Evolutionary conservation across 2,888 invertebrate species (phyloP).

Genomic region (Drosophila borealis): DNA sequence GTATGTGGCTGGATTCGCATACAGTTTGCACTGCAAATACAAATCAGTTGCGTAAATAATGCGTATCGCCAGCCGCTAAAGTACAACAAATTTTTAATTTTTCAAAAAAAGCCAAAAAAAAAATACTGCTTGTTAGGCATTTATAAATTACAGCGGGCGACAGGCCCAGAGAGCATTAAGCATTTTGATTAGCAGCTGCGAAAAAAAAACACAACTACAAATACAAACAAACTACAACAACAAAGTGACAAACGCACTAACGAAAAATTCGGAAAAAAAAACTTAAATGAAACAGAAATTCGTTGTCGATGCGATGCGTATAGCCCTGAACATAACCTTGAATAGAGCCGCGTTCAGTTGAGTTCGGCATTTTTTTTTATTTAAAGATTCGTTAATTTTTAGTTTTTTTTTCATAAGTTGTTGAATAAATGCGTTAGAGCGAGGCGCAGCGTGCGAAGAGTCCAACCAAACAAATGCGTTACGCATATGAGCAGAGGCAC

Average conservation of each 20-base stretch:
- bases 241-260: conserved; percentile 61
- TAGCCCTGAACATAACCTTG: conserved; percentile 84
- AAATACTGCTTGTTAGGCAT: conserved; percentile 60
- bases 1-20: conserved; percentile 1
- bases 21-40: conserved; percentile 73
- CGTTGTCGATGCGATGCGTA: conserved; percentile 76
- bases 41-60: conserved; percentile 82
- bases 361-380: conserved; percentile 61
- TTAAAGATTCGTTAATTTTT: conserved; percentile 75
- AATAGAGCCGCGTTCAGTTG: conserved; percentile 65
- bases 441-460: conserved; percentile 48
- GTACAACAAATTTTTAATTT: conserved; percentile 22
- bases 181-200: conserved; percentile 79
- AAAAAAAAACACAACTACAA: conserved; percentile 50
- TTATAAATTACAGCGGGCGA: conserved; percentile 72
- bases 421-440: conserved; percentile 71
- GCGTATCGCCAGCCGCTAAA: conserved; percentile 61
- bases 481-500: conserved; percentile 61
- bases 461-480: conserved; percentile 64
- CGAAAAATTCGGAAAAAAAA: conserved; percentile 45
- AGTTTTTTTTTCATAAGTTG: conserved; percentile 52
- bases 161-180: conserved; percentile 63
- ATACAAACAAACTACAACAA: conserved; percentile 28
- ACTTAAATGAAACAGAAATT: conserved; percentile 49
- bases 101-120: conserved; percentile 2